Evolutionary conservation across 2,888 invertebrate genomes (phyloP), one percentile per base, ranked within the genome.

Genomic region (Vannuccia rotundouncinata): DNA sequence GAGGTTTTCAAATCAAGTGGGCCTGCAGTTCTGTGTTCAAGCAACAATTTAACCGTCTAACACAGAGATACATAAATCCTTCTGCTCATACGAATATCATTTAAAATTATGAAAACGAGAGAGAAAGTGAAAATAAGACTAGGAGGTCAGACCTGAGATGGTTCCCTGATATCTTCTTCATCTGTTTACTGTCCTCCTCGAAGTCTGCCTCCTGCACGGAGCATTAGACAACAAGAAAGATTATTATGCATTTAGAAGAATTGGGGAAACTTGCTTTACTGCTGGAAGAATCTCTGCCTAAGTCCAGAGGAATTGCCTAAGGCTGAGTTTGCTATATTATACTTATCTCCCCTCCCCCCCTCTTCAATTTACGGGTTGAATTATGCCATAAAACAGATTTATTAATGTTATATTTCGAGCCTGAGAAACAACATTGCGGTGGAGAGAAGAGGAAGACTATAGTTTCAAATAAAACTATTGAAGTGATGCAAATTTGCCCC

Each of bases 211-310:
- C 5, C 17, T 45, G 45, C 45, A 17, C 45, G 45, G 10, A 45
- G 45, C 45, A 66, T 66, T 66, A 66, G 66, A 66, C 66, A 66
- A 66, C 22, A 66, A 22, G 66, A 66, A 66, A 66, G 66, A 66
- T 66, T 66, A 66, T 22, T 66, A 66, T 22, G 66, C 66, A 22
- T 66, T 66, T 66, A 22, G 66, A 66, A 66, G 25, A 5, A 66
- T 66, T 66, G 25, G 66, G 66, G 66, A 66, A 66, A 22, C 25
- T 66, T 13, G 66, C 22, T 22, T 13, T 22, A 66, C 2, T n/a
- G 5, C 66, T 66, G 66, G 5, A 13, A 22, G 66, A 27, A 22
- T 13, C 17, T 66, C 22, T 13, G 66, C 66, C 13, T 13, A 66
- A 66, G 22, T 66, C 66, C 10, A 66, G 22, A 66, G 66, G 22